A percentile compares a stretch with the other conserved stretches of the same genome.
Conservation (phyloP, 2,888 invertebrate genomes). For the Germaria angustata region DNA sequence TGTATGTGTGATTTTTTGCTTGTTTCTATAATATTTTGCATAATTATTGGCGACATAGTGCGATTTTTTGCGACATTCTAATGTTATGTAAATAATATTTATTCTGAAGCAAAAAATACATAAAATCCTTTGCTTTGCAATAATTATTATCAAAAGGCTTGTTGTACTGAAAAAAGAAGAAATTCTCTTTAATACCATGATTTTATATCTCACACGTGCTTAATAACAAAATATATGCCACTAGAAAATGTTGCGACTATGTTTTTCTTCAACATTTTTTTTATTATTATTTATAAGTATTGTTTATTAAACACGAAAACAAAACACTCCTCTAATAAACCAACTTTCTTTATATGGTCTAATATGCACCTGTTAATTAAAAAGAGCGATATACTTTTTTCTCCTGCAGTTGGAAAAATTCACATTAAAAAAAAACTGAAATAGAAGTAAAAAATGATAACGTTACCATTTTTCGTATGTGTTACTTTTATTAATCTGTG, state of each 20-base stretch:
- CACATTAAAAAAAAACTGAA: not conserved
- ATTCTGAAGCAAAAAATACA: not conserved
- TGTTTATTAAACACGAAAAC: not conserved
- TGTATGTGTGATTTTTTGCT: conserved; percentile 25
- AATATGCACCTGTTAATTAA: conserved; percentile 66
- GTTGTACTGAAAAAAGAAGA: not conserved
- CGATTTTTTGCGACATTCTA: conserved; percentile 62
- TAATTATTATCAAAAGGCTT: not conserved
- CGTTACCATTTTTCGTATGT: not conserved
- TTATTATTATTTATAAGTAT: not conserved
- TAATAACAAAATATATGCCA: conserved; percentile 55
- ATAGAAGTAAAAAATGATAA: too few species aligned
- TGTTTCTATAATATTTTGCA: conserved; percentile 34
- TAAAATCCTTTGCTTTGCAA: not conserved
- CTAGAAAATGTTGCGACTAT: conserved; percentile 47
- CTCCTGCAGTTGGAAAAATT: not conserved
- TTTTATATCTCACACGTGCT: conserved; percentile 54
- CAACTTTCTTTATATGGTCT: conserved; percentile 57
- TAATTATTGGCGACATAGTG: conserved; percentile 55
- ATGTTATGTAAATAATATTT: conserved; percentile 29
- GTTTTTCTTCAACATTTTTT: conserved; percentile 11
- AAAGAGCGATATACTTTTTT: conserved; percentile 7
- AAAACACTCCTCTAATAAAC: conserved; percentile 57
- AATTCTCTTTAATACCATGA: not conserved
- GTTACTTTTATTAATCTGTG: conserved; percentile 31